phyloP scores from a whole-genome alignment of 2,113 vertebrate genomes.

The Australoheros scitulus region DNA sequence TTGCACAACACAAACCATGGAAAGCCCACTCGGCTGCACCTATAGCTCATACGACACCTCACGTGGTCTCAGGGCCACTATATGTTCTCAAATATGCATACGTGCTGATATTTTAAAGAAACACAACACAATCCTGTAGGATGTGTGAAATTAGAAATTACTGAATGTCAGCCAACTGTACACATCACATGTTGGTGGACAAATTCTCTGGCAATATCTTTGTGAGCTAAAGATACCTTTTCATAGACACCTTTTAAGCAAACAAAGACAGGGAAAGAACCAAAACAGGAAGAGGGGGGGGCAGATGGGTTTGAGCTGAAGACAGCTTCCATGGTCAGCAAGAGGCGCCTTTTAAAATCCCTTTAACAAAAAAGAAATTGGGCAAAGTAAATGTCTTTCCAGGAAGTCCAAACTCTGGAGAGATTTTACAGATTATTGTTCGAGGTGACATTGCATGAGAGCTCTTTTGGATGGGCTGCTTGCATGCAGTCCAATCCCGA shows the following conservation, averaged over 20 bases:
- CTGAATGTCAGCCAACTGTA: slow-evolving; percentile 11
- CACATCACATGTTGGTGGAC: slow-evolving; percentile 44
- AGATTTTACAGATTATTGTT: slow-evolving; percentile 72
- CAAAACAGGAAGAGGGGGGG: slow-evolving; percentile 39
- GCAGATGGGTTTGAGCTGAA: slow-evolving; percentile 52
- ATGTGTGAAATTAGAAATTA: slow-evolving; percentile 33
- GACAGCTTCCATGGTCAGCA: slow-evolving; percentile 55
- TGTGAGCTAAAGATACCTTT: slow-evolving; percentile 58
- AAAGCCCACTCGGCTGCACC: slow-evolving; percentile 54
- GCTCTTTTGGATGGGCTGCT: slow-evolving; percentile 66
- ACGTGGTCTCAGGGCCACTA: background rate
- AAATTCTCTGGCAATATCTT: slow-evolving; percentile 52
- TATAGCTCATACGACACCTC: slow-evolving; percentile 28
- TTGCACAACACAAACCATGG: slow-evolving; percentile 65
- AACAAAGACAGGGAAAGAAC: slow-evolving; percentile 49
- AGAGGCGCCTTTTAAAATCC: slow-evolving; percentile 61
- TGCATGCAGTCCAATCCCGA: slow-evolving; percentile 59
- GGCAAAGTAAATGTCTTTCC: slow-evolving; percentile 65
- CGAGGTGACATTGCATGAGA: slow-evolving; percentile 77
- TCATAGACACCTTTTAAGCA: slow-evolving; percentile 56
- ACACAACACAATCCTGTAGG: slow-evolving; percentile 10
- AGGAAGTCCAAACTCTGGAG: slow-evolving; percentile 69
- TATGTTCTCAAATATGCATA: background rate
- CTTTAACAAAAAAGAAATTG: slow-evolving; percentile 59
- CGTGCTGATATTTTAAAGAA: slow-evolving; percentile 19